A percentile compares a stretch with the other conserved stretches of the same genome.
phyloP scores from a whole-genome alignment of 2,888 invertebrate species.

The Macrosiphum euphorbiae region DNA sequence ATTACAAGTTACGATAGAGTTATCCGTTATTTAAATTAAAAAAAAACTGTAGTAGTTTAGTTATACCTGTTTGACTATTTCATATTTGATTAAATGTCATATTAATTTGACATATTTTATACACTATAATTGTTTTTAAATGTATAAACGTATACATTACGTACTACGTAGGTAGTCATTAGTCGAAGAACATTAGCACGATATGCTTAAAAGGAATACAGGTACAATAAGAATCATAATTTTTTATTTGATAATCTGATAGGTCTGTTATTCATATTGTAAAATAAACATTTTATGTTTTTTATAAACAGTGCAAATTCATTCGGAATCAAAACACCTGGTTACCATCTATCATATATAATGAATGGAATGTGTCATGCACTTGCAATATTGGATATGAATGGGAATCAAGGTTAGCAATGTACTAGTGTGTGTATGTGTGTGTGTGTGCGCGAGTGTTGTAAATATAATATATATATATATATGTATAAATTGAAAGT shows the following conservation, averaged over 20 bases:
- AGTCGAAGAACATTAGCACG: not conserved
- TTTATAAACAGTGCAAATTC: conserved; percentile 69
- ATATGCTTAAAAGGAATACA: not conserved
- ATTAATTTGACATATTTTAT: not conserved
- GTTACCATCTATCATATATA: conserved; percentile 72
- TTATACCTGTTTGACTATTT: not conserved
- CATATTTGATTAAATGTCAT: not conserved
- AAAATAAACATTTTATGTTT: not conserved
- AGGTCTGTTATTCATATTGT: not conserved
- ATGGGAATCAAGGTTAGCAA: conserved; percentile 73
- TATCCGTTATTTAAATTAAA: no score
- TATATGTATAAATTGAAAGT: not conserved
- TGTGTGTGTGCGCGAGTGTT: not conserved
- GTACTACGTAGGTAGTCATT: no score
- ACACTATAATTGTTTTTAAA: not conserved
- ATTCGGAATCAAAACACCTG: conserved; percentile 71
- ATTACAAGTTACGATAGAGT: no score
- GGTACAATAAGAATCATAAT: not conserved
- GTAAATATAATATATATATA: not conserved
- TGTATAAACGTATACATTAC: no score
- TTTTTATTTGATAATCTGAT: not conserved
- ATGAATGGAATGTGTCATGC: conserved; percentile 77
- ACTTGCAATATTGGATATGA: conserved; percentile 73
- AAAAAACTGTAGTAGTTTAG: no score
- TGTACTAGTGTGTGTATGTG: not conserved